These are phyloP conservation scores for Drosophila flavopinicola DNA, from an alignment of 2,888 invertebrate species.

Conservation along the genomic window DNA sequence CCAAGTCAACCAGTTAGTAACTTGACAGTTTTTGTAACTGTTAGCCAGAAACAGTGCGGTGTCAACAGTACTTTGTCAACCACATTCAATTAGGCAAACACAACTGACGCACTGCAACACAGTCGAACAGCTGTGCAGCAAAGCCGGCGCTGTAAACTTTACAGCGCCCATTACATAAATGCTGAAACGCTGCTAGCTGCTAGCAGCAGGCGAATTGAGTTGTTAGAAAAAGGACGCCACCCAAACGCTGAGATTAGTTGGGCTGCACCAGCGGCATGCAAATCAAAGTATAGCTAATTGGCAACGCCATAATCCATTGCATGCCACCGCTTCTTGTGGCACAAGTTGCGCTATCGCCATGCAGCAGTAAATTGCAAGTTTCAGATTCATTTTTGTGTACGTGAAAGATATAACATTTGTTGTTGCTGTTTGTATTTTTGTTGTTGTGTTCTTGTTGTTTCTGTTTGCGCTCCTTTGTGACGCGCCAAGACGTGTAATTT, in stretches of 20 bases:
- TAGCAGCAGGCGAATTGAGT: slow-evolving; percentile 22
- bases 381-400: slow-evolving; percentile 23
- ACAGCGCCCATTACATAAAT: slow-evolving; percentile 65
- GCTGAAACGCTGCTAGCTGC: slow-evolving; percentile 40
- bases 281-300: slow-evolving; percentile 39
- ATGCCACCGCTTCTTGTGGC: slow-evolving; percentile 30
- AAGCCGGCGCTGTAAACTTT: slow-evolving; percentile 64
- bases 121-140: slow-evolving; percentile 1
- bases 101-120: not conserved
- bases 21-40: slow-evolving; percentile 22
- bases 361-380: slow-evolving; percentile 25
- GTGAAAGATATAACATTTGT: slow-evolving; percentile 21
- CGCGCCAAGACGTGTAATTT: slow-evolving; percentile 43
- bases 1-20: slow-evolving; percentile 19
- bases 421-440: slow-evolving; percentile 6
- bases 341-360: not conserved
- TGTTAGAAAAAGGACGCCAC: slow-evolving; percentile 13
- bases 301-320: slow-evolving; percentile 10
- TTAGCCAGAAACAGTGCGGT: slow-evolving; percentile 14
- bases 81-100: slow-evolving; percentile 1
- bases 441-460: slow-evolving; percentile 25
- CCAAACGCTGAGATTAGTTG: slow-evolving; percentile 11
- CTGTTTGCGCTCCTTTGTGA: slow-evolving; percentile 26
- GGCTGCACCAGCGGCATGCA: slow-evolving; percentile 7
- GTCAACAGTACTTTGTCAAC: slow-evolving; percentile 19